These are phyloP conservation scores for Cheilosia vulpina DNA, from an alignment of 2,888 invertebrate species.

Conservation along the genomic window DNA sequence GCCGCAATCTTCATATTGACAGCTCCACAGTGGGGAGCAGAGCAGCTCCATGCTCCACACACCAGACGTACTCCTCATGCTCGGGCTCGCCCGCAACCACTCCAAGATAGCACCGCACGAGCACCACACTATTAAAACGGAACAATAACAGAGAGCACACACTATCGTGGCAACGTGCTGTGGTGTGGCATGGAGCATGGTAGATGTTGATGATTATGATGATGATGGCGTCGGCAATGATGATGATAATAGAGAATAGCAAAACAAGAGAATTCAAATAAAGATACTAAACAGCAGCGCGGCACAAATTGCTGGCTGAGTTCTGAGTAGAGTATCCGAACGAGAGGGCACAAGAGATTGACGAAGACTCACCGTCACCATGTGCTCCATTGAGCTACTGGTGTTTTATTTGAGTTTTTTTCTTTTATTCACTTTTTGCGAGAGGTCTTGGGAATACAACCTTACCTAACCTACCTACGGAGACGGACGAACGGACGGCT, in stretches of 20 bases:
- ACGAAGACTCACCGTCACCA: slow-evolving; percentile 56
- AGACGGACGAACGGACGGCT: slow-evolving; percentile 6
- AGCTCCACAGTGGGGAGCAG: slow-evolving; percentile 54
- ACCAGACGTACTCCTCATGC: slow-evolving; percentile 14
- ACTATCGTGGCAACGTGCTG: slow-evolving; percentile 43
- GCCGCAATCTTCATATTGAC: slow-evolving; percentile 73
- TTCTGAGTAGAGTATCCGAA: slow-evolving; percentile 10
- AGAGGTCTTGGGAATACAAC: slow-evolving; percentile 29
- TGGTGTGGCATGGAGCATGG: background rate
- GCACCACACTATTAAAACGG: slow-evolving; percentile 52
- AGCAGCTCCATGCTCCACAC: slow-evolving; percentile 24
- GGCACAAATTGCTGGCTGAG: background rate
- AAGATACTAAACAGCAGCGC: slow-evolving; percentile 15
- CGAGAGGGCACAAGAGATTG: slow-evolving; percentile 60
- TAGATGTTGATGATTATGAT: slow-evolving; percentile 32
- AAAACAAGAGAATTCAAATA: slow-evolving; percentile 66
- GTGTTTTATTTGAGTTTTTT: background rate
- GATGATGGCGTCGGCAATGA: background rate
- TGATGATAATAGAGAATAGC: slow-evolving; percentile 56
- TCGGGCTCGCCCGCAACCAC: slow-evolving; percentile 22
- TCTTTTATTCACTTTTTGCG: slow-evolving; percentile 8
- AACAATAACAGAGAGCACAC: slow-evolving; percentile 72
- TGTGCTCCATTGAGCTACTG: slow-evolving; percentile 54
- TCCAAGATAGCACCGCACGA: slow-evolving; percentile 9
- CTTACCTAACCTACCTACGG: slow-evolving; percentile 1